phyloP scores from a whole-genome alignment of 2,797 vertebrate species.

The Peromyscus attwateri region DNA sequence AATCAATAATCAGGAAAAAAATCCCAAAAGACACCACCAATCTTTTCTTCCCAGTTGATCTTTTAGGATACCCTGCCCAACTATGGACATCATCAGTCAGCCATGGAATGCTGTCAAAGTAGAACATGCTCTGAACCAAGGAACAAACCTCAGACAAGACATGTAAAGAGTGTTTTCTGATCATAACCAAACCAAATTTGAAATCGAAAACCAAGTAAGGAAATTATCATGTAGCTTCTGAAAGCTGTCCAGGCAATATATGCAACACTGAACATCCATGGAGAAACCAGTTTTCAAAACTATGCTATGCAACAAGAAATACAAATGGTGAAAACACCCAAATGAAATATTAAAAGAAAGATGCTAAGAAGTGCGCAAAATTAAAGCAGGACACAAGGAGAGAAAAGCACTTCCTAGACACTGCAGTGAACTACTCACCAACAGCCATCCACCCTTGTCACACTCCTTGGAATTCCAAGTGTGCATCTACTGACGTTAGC shows the following conservation, averaged over 20 bases:
- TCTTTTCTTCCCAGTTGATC: background rate
- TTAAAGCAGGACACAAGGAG: background rate
- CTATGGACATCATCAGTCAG: background rate
- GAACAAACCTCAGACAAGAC: background rate
- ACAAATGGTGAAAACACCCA: background rate
- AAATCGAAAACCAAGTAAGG: background rate
- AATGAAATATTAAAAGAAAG: background rate
- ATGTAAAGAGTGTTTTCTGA: background rate
- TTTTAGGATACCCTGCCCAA: background rate
- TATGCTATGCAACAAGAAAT: background rate
- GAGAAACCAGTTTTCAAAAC: background rate
- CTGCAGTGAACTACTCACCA: background rate
- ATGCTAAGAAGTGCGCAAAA: background rate
- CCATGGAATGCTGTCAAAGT: background rate
- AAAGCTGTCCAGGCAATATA: background rate
- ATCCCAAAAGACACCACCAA: background rate
- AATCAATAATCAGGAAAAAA: background rate
- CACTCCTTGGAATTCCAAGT: background rate
- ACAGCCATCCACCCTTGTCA: too few species aligned
- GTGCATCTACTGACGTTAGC: too few species aligned
- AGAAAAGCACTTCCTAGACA: background rate
- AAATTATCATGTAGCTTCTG: background rate
- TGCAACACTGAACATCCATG: background rate
- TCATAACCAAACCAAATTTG: background rate
- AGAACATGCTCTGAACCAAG: background rate